These are phyloP conservation scores for Apogon hyalosoma DNA, from an alignment of 2,797 vertebrate genomes.

Conservation along the genomic window DNA sequence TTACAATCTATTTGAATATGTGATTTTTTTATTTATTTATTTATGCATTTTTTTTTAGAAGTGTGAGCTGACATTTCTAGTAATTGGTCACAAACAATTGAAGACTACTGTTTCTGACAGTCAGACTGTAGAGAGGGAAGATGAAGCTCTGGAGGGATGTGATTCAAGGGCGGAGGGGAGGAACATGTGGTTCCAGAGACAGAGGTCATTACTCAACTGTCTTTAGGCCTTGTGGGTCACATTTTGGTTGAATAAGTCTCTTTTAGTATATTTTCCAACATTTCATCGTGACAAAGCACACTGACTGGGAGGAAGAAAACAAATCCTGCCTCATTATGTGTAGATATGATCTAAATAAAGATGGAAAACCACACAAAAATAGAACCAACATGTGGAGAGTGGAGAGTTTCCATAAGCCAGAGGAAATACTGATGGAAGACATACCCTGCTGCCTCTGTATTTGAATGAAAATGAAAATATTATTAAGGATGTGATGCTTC, in stretches of 20 bases:
- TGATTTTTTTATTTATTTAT: too few species aligned
- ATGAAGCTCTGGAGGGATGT: conserved; percentile 24
- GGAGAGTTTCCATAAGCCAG: neutral
- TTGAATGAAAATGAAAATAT: conserved; percentile 4
- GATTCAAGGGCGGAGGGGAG: conserved; percentile 33
- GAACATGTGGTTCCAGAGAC: conserved; percentile 9
- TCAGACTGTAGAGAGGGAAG: conserved; percentile 2
- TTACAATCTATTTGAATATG: too few species aligned
- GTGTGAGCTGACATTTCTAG: too few species aligned
- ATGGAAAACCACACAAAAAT: neutral
- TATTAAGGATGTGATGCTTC: neutral
- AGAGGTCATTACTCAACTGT: conserved; percentile 25
- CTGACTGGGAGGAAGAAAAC: neutral
- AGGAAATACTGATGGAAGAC: neutral
- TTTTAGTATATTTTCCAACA: neutral
- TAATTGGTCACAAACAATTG: conserved; percentile 17
- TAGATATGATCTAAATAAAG: conserved; percentile 20
- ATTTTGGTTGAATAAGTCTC: conserved; percentile 15
- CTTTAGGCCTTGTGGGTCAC: conserved; percentile 33
- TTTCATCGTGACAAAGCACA: conserved; percentile 14
- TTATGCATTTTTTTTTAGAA: too few species aligned
- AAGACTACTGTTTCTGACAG: conserved; percentile 18
- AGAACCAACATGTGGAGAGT: conserved; percentile 11
- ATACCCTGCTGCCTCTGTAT: neutral
- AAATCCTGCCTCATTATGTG: conserved; percentile 20